phyloP scores from a whole-genome alignment of 2,113 vertebrate species.

The Oryzias javanicus region DNA sequence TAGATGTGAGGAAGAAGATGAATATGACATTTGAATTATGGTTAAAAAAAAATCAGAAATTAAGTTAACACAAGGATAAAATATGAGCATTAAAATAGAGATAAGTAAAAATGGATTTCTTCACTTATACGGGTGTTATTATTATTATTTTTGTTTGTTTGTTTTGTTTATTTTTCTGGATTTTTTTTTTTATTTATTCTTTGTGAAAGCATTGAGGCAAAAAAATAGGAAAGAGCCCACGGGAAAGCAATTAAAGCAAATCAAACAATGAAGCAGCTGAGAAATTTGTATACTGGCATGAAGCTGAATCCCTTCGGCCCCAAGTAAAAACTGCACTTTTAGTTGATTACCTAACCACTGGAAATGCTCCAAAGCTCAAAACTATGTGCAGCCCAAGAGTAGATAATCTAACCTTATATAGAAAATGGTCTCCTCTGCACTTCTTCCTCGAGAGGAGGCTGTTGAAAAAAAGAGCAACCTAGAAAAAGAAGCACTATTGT shows the following conservation, averaged over 20 bases:
- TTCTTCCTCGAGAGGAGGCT: constrained; percentile 6
- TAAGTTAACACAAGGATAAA: constrained; percentile 12
- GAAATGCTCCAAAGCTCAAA: constrained; percentile 46
- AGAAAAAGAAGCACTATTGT: constrained; percentile 3
- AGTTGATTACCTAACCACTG: constrained; percentile 63
- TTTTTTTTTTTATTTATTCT: too few relatives aligned
- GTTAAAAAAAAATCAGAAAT: constrained; percentile 2
- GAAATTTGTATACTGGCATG: constrained; percentile 36
- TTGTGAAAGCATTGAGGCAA: constrained; percentile 1
- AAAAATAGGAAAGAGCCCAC: constrained; percentile 21
- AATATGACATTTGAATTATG: constrained; percentile 22
- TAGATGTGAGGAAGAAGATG: constrained; percentile 19
- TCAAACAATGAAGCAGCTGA: constrained; percentile 31
- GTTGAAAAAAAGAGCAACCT: constrained; percentile 14
- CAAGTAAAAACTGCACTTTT: constrained; percentile 36
- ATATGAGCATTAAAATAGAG: constrained; percentile 7
- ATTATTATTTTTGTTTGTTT: constrained; percentile 16
- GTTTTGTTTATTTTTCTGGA: too few relatives aligned
- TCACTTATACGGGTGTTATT: constrained; percentile 37
- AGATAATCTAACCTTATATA: constrained; percentile 61
- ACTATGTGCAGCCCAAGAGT: constrained; percentile 33
- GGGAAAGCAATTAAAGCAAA: constrained; percentile 37
- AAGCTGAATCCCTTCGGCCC: constrained; percentile 40
- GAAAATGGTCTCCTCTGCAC: constrained; percentile 33
- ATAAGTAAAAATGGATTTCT: constrained; percentile 1